Percentiles rank a stretch among this genome's conserved stretches.
phyloP scores from a whole-genome alignment of 2,797 vertebrate genomes.

The Cyprinodon diabolis region DNA sequence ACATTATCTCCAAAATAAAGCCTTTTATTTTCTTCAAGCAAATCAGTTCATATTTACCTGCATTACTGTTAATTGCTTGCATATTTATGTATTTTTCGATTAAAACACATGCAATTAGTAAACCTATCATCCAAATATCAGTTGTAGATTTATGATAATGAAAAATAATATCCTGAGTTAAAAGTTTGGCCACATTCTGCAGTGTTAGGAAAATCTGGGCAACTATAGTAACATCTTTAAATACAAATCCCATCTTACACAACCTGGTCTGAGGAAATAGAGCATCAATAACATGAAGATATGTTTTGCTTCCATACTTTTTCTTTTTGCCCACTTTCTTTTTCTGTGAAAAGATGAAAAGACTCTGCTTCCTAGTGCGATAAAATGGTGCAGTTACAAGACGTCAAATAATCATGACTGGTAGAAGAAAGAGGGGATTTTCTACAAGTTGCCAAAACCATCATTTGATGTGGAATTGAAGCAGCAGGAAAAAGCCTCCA shows the following conservation, averaged over 20 bases:
- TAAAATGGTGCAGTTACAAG: conserved; percentile 1
- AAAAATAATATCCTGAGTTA: background rate
- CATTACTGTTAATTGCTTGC: background rate
- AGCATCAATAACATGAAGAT: background rate
- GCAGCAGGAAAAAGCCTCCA: background rate
- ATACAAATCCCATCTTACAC: conserved; percentile 4
- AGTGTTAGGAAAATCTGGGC: background rate
- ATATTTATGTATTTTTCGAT: background rate
- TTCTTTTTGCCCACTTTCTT: background rate
- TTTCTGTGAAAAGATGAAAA: conserved; percentile 1
- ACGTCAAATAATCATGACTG: conserved; percentile 2
- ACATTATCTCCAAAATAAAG: background rate
- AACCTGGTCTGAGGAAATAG: background rate
- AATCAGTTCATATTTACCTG: background rate
- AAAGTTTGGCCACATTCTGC: background rate
- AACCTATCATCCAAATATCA: background rate
- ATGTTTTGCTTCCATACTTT: background rate
- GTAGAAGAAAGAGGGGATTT: background rate
- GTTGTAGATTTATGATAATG: background rate
- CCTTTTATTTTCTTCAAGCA: background rate
- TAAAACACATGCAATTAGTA: background rate
- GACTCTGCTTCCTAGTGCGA: background rate
- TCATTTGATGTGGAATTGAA: background rate
- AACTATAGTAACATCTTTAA: background rate
- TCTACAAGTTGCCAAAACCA: background rate